A percentile compares a stretch with the other conserved stretches of the same genome.
These are phyloP conservation scores for Margaritifera margaritifera DNA, from an alignment of 2,888 invertebrate species.

Conservation along the genomic window DNA sequence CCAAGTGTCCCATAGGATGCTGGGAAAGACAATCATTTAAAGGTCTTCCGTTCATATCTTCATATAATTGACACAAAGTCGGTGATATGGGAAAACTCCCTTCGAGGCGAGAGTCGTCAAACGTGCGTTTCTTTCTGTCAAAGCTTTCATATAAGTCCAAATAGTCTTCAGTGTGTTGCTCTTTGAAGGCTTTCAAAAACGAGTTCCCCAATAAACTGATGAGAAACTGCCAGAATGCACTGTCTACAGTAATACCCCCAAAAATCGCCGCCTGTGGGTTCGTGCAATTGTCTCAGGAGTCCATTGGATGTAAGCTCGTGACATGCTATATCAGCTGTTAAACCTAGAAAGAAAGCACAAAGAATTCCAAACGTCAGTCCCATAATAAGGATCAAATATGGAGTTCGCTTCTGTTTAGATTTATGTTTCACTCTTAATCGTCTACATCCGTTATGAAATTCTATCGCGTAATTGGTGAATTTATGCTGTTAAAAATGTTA, in stretches of 20 bases:
- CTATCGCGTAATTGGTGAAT: too few relatives aligned
- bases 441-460: too few relatives aligned
- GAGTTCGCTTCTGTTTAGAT: too few relatives aligned
- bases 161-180: slow-evolving; percentile 2
- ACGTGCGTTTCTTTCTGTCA: slow-evolving; percentile 6
- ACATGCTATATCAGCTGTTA: slow-evolving; percentile 7
- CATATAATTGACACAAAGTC: too few relatives aligned
- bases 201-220: slow-evolving; percentile 3
- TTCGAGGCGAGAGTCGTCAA: slow-evolving; percentile 1
- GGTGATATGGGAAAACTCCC: not conserved
- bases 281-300: slow-evolving; percentile 2
- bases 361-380: not conserved
- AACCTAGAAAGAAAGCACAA: slow-evolving; percentile 2
- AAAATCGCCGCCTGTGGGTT: slow-evolving; percentile 10
- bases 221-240: slow-evolving; percentile 3
- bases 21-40: too few relatives aligned
- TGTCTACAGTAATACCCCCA: slow-evolving; percentile 7
- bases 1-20: too few relatives aligned
- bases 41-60: too few relatives aligned
- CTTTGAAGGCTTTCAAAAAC: slow-evolving; percentile 4
- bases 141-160: slow-evolving; percentile 4
- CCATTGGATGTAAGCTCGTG: not conserved
- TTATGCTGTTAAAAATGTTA: too few relatives aligned
- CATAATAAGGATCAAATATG: too few relatives aligned
- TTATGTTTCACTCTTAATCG: too few relatives aligned